phyloP scores from a whole-genome alignment of 2,113 vertebrate genomes.

The Cyrtonyx montezumae region DNA sequence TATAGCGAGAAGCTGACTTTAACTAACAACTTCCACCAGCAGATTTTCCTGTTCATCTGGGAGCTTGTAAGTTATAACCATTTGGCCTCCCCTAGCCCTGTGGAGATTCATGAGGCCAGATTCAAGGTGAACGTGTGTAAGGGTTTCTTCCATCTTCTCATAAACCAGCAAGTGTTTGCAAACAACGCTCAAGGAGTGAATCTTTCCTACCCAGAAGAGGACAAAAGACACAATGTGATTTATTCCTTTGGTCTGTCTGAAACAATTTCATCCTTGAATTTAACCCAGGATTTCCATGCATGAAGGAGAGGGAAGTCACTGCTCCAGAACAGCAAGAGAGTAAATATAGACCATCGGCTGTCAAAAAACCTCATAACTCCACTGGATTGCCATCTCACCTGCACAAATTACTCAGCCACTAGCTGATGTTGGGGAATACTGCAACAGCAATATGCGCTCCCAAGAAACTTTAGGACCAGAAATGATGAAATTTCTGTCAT shows the following conservation, averaged over 20 bases:
- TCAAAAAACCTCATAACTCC: neutral
- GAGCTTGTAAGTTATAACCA: slow-evolving; percentile 25
- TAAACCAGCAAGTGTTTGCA: neutral
- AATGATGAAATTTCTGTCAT: neutral
- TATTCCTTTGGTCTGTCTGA: neutral
- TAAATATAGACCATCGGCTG: neutral
- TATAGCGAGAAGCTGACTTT: neutral
- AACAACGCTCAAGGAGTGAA: neutral
- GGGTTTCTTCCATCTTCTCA: neutral
- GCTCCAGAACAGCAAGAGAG: neutral
- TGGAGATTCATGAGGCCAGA: slow-evolving; percentile 11
- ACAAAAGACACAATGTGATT: neutral
- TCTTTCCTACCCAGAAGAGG: neutral
- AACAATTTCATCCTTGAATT: slow-evolving; percentile 7
- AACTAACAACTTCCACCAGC: neutral
- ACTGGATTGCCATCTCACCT: neutral
- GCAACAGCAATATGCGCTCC: neutral
- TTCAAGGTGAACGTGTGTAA: slow-evolving; percentile 4
- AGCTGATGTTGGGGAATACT: neutral
- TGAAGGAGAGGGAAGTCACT: neutral
- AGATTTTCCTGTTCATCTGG: slow-evolving; percentile 16
- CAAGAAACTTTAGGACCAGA: neutral
- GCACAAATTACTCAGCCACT: neutral
- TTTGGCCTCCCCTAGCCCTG: slow-evolving; percentile 9
- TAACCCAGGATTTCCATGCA: neutral